Evolutionary conservation across 1,140 invertebrate species (phyloP).

Genomic region (Drosophila subobscura): DNA sequence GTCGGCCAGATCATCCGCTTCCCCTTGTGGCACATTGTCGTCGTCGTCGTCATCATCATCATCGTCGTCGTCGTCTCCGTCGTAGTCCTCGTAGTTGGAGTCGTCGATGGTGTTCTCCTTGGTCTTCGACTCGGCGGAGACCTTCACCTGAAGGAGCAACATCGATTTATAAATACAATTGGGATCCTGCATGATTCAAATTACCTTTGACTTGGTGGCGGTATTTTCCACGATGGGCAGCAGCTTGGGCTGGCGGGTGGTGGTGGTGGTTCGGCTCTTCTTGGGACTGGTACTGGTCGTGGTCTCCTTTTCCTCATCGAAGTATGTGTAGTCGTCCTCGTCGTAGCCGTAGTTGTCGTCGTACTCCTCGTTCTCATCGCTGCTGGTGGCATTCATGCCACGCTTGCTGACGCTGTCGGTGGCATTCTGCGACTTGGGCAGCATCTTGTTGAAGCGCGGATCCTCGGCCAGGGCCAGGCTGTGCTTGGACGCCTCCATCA

Average conservation of each 20-base stretch:
- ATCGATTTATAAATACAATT: background rate
- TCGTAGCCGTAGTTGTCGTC: constrained; percentile 52
- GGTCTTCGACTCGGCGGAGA: constrained; percentile 16
- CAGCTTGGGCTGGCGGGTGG: constrained; percentile 50
- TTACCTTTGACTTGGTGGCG: constrained; percentile 54
- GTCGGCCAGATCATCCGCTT: constrained; percentile 51
- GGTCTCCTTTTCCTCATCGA: constrained; percentile 53
- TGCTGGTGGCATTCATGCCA: constrained; percentile 47
- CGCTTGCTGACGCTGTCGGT: constrained; percentile 12
- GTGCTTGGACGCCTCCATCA: constrained; percentile 76
- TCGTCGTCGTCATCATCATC: constrained; percentile 66
- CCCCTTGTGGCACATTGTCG: constrained; percentile 23
- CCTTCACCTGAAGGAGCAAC: constrained; percentile 35
- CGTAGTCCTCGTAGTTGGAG: constrained; percentile 59
- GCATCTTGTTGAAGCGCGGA: constrained; percentile 78
- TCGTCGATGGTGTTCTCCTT: constrained; percentile 68
- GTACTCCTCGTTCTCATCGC: constrained; percentile 60
- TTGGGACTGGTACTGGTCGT: constrained; percentile 44
- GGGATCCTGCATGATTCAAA: background rate
- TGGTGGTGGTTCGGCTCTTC: constrained; percentile 43
- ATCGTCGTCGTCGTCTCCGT: constrained; percentile 64
- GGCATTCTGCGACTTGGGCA: constrained; percentile 53
- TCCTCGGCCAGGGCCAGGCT: constrained; percentile 70
- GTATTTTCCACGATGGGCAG: constrained; percentile 60
- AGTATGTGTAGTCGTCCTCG: constrained; percentile 44